These are phyloP conservation scores for Oryzias javanicus DNA, from an alignment of 2,113 vertebrate species.

Conservation along the genomic window DNA sequence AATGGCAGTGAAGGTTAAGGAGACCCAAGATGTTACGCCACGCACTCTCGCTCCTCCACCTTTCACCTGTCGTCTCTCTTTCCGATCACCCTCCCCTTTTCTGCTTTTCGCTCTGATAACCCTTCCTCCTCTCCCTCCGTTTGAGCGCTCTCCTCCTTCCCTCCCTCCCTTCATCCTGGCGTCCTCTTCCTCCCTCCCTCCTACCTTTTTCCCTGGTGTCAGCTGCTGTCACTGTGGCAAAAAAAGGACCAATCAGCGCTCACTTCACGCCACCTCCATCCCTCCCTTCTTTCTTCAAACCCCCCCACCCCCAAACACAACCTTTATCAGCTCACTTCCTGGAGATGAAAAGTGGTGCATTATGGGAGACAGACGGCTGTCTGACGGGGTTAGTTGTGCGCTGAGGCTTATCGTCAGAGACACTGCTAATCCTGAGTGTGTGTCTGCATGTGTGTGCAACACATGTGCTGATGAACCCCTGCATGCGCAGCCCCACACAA, in stretches of 20 bases:
- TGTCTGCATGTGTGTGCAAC: constrained; percentile 43
- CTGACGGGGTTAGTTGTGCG: constrained; percentile 71
- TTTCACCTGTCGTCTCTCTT: constrained; percentile 56
- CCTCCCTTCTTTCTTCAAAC: constrained; percentile 36
- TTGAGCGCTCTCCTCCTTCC: constrained; percentile 44
- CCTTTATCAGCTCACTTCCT: constrained; percentile 73
- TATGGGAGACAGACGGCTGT: constrained; percentile 72
- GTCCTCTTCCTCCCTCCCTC: constrained; percentile 25
- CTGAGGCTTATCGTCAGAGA: constrained; percentile 68
- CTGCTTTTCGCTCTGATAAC: constrained; percentile 50
- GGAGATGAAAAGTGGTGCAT: constrained; percentile 65
- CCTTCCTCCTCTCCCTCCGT: constrained; percentile 30
- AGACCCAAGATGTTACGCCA: constrained; percentile 45
- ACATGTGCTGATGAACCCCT: constrained; percentile 55
- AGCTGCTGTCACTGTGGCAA: constrained; percentile 69
- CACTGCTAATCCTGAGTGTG: constrained; percentile 67
- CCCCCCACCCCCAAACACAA: constrained; percentile 50
- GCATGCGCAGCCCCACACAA: constrained; percentile 10
- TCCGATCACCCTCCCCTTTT: constrained; percentile 34
- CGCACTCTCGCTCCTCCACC: constrained; percentile 31
- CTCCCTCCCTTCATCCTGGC: constrained; percentile 33
- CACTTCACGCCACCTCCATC: constrained; percentile 46
- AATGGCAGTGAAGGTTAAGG: constrained; percentile 74
- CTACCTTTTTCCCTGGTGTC: constrained; percentile 67
- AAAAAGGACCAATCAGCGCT: constrained; percentile 71